Percentiles rank a stretch among this genome's conserved stretches.
Evolutionary conservation across 2,888 invertebrate genomes (phyloP).

Genomic region (Mythimna vitellina): DNA sequence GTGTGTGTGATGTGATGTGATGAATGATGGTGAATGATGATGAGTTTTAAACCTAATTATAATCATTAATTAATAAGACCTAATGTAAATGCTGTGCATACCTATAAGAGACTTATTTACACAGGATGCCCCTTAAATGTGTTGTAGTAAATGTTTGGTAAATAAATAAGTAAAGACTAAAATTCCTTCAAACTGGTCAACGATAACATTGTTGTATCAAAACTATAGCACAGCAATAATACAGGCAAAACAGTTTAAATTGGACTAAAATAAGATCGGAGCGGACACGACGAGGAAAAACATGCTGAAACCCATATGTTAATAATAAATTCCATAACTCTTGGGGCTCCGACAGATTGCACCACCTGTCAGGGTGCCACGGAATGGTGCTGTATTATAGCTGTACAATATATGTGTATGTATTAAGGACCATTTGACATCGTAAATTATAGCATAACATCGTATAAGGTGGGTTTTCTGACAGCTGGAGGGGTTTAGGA

Average conservation of each 20-base stretch:
- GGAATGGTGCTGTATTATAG: conserved; percentile 18
- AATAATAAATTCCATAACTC: conserved; percentile 59
- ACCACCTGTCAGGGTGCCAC: conserved; percentile 42
- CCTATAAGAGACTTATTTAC: no score
- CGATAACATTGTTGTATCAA: not conserved
- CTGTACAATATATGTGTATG: conserved; percentile 3
- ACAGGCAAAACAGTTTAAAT: conserved; percentile 23
- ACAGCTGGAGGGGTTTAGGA: not conserved
- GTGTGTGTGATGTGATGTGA: no score
- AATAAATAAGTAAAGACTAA: no score
- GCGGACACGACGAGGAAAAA: conserved; percentile 48
- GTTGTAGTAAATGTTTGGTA: no score
- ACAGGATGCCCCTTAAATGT: no score
- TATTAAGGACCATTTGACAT: conserved; percentile 24
- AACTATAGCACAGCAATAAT: conserved; percentile 3
- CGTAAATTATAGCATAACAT: conserved; percentile 19
- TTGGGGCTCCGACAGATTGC: conserved; percentile 50
- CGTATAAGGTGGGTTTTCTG: not conserved
- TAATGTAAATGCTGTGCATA: no score
- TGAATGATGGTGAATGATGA: no score
- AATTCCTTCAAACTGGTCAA: not conserved
- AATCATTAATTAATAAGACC: no score
- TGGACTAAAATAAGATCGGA: conserved; percentile 35
- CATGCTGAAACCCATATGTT: conserved; percentile 43
- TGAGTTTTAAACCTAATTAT: no score